Conservation (phyloP, 2,888 invertebrate species). For the Byasa hedistus region DNA sequence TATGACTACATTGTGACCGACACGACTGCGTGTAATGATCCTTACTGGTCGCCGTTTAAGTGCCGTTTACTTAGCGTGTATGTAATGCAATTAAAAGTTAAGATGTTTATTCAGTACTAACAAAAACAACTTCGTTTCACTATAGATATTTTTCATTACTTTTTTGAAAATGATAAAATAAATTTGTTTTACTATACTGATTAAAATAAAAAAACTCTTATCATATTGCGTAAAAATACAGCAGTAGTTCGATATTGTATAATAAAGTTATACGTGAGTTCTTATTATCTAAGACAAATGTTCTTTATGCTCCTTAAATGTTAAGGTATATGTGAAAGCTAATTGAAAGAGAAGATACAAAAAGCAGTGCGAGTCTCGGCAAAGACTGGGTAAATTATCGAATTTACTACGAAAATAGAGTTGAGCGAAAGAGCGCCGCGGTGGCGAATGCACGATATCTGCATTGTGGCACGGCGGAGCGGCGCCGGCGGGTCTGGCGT, state of each 20-base stretch:
- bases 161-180: too few relatives aligned
- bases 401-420: slow-evolving; percentile 20
- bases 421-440: slow-evolving; percentile 41
- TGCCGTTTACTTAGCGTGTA: not conserved
- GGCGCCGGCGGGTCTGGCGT: slow-evolving; percentile 77
- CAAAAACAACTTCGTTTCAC: not conserved
- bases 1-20: slow-evolving; percentile 7
- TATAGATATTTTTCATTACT: not conserved
- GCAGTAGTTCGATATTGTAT: not conserved
- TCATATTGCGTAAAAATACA: not conserved
- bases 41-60: not conserved
- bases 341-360: not conserved
- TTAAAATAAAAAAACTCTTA: not conserved
- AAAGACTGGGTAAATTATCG: slow-evolving; percentile 26
- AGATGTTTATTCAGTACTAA: too few relatives aligned
- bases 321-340: not conserved
- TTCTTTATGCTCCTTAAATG: not conserved
- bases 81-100: not conserved
- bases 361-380: slow-evolving; percentile 1
- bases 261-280: not conserved
- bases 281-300: not conserved
- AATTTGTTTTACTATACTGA: not conserved
- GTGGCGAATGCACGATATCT: slow-evolving; percentile 72
- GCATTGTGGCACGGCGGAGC: slow-evolving; percentile 70
- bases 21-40: slow-evolving; percentile 14